Base-by-base conservation (phyloP, 2,888 invertebrate genomes). In the Athripsodes cinereus region DNA sequence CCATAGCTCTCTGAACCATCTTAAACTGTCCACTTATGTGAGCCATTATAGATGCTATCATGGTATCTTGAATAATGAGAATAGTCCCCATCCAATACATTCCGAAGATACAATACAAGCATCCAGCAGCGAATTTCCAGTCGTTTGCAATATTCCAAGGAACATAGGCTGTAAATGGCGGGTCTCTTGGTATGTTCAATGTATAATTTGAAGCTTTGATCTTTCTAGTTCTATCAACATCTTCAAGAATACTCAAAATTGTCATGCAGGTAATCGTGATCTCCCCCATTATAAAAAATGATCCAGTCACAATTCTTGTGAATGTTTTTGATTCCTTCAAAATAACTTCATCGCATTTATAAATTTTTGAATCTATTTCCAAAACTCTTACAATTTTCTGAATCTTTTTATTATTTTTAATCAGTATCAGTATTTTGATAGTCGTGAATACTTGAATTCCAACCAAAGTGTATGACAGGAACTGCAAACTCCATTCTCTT, bases 31-130 rank as follows among this genome's bases (percentile, higher is more conserved):
- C 61, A 46, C 56, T 57, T n/a, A 61, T 61, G 26, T 61, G 61
- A n/a, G 57, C 46, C 61, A 61, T 61, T 2, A 61, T 57, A 5
- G 61, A 61, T 2, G 59, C 61, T 8, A 61, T 59, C 56, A 61
- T 53, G 0, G 61, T 59, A 22, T 61, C 61, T 13, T 56, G 52
- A 18, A 54, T 59, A 16, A 61, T 58, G 10, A 59, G 44, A 2
- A 49, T 54, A 13, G 35, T 61, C 2, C 56, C 54, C 34, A 57
- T 55, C 61, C 61, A 61, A 26, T 52, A 57, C 50, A 59, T 59
- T 18, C 59, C 56, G n/a, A 48, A 50, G 18, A 53, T 44, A 18
- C 49, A 57, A 22, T 51, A 56, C 8, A 57, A 18, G 40, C 53
- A 61, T 16, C 52, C 59, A 16, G 47, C 49, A 18, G 40, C 16